phyloP scores from a whole-genome alignment of 2,113 vertebrate species.

The Centropristis striata region DNA sequence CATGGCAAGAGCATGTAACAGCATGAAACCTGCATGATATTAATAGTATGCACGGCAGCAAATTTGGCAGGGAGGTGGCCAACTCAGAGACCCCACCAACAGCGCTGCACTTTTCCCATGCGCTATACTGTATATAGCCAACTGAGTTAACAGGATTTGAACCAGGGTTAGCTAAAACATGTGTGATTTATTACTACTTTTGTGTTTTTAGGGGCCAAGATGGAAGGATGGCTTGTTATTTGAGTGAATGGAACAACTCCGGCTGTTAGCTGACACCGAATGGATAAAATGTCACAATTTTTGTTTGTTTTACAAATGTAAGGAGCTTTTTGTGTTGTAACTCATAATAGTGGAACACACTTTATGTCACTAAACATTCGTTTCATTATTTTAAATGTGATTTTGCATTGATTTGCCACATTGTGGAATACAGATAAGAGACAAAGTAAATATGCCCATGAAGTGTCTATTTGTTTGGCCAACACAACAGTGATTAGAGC shows the following conservation, averaged over 20 bases:
- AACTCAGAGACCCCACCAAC: slow-evolving; percentile 62
- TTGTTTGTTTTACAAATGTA: background rate
- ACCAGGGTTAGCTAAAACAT: background rate
- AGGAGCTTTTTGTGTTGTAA: background rate
- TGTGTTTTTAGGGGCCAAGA: background rate
- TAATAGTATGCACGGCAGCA: slow-evolving; percentile 73
- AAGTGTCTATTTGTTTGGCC: background rate
- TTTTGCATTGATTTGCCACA: too few species aligned
- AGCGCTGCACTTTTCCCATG: slow-evolving; percentile 54
- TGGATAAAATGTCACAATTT: background rate
- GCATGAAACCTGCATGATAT: slow-evolving; percentile 74
- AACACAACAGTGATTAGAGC: too few species aligned
- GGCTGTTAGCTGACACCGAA: background rate
- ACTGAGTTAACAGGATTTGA: background rate
- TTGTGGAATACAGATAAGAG: too few species aligned
- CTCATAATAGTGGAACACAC: background rate
- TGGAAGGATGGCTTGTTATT: background rate
- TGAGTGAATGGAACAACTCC: too few species aligned
- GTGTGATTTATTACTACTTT: background rate
- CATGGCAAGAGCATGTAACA: slow-evolving; percentile 59
- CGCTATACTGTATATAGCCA: slow-evolving; percentile 14
- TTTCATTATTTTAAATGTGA: background rate
- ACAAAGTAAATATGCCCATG: background rate
- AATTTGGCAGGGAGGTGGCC: slow-evolving; percentile 72
- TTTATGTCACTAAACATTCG: background rate